Conservation (phyloP, 2,797 vertebrate species). For the Galagoides demidoff region DNA sequence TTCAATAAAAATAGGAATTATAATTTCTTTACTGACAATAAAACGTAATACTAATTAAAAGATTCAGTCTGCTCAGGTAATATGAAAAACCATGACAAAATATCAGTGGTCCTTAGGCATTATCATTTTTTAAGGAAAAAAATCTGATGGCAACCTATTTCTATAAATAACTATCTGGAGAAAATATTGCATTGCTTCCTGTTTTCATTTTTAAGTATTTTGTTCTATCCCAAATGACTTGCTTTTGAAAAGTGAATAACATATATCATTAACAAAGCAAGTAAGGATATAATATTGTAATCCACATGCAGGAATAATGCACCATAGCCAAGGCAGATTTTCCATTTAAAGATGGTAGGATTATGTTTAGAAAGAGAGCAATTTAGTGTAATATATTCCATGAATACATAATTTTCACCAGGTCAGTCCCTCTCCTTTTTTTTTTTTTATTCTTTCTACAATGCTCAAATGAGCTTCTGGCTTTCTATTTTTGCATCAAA, state of each 20-base stretch:
- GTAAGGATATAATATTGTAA: neutral
- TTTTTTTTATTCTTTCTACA: constrained; percentile 55
- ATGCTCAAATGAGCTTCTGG: constrained; percentile 71
- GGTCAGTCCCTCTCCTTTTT: constrained; percentile 61
- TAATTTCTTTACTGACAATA: neutral
- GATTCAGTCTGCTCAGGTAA: neutral
- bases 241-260: constrained; percentile 37
- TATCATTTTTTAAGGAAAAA: neutral
- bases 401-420: constrained; percentile 75
- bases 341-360: constrained; percentile 59
- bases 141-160: neutral
- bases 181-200: neutral
- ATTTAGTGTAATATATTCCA: constrained; percentile 79
- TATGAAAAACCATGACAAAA: neutral
- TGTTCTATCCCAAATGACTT: neutral
- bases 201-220: neutral
- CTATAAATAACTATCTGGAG: neutral
- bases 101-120: neutral
- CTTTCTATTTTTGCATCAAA: constrained; percentile 74
- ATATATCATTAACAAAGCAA: constrained; percentile 46
- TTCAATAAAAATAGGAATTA: neutral
- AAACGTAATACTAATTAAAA: neutral
- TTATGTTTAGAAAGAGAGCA: constrained; percentile 64
- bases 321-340: constrained; percentile 7
- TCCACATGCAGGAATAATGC: neutral